These are phyloP conservation scores for Rhombomys opimus DNA, from an alignment of 2,113 vertebrate species.

Conservation along the genomic window DNA sequence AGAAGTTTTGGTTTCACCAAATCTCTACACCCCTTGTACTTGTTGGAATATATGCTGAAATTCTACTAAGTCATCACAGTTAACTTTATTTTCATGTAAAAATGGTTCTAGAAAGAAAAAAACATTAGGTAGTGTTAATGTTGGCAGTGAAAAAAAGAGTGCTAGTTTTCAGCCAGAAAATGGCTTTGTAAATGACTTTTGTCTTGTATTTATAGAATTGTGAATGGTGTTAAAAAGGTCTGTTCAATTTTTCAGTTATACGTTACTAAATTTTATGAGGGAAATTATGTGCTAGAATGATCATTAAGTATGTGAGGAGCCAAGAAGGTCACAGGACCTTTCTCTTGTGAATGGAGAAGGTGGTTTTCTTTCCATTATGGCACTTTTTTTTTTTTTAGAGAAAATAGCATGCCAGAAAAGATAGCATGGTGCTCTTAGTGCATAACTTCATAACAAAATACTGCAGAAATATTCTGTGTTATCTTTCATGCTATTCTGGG, in stretches of 20 bases:
- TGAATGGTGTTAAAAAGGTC: conserved; percentile 70
- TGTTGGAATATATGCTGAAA: not conserved
- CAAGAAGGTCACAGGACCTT: conserved; percentile 47
- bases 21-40: not conserved
- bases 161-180: conserved; percentile 62
- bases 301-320: conserved; percentile 55
- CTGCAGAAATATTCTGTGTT: conserved; percentile 15
- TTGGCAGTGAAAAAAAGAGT: conserved; percentile 65
- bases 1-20: not conserved
- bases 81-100: conserved; percentile 61
- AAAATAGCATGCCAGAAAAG: conserved; percentile 44
- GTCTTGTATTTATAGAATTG: conserved; percentile 75
- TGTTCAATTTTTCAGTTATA: conserved; percentile 76
- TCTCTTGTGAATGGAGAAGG: conserved; percentile 44
- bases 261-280: conserved; percentile 67
- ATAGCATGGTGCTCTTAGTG: conserved; percentile 16
- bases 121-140: conserved; percentile 51
- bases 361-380: not conserved
- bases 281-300: conserved; percentile 70
- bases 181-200: conserved; percentile 69
- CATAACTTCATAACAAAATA: conserved; percentile 1
- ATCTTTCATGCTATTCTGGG: conserved; percentile 24
- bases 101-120: conserved; percentile 57
- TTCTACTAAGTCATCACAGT: not conserved
- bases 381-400: not conserved